phyloP scores from a whole-genome alignment of 2,113 vertebrate species.

The Lasiurus borealis region DNA sequence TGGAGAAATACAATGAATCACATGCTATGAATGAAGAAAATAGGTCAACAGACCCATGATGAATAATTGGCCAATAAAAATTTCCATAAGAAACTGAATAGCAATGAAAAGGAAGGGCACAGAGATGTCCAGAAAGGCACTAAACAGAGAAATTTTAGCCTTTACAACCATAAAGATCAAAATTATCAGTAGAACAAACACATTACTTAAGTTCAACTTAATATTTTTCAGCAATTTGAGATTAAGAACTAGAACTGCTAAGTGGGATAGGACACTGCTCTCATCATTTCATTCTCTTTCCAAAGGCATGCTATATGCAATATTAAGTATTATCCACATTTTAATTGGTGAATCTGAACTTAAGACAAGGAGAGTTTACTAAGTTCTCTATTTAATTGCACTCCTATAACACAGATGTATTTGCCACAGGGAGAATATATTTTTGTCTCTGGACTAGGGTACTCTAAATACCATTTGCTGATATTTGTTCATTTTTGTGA shows the following conservation, averaged over 20 bases:
- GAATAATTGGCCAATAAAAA: background rate
- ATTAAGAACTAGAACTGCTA: background rate
- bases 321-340: background rate
- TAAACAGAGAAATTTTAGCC: background rate
- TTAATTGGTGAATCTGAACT: conserved; percentile 49
- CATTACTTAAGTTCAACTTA: background rate
- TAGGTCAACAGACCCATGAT: background rate
- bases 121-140: background rate
- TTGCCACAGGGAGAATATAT: background rate
- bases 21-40: background rate
- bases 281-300: background rate
- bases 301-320: background rate
- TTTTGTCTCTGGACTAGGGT: background rate
- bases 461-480: background rate
- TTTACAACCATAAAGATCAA: background rate
- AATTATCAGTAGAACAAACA: background rate
- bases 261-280: background rate
- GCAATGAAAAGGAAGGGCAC: background rate
- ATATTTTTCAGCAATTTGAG: conserved; percentile 5
- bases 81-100: conserved; percentile 15
- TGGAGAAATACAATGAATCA: background rate
- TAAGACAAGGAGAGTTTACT: background rate
- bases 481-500: conserved; percentile 19
- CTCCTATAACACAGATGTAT: background rate
- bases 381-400: background rate